Percentiles rank a stretch among this genome's conserved stretches.
phyloP scores from a whole-genome alignment of 92 coral and sea anemone species.

The Galaxea fascicularis region DNA sequence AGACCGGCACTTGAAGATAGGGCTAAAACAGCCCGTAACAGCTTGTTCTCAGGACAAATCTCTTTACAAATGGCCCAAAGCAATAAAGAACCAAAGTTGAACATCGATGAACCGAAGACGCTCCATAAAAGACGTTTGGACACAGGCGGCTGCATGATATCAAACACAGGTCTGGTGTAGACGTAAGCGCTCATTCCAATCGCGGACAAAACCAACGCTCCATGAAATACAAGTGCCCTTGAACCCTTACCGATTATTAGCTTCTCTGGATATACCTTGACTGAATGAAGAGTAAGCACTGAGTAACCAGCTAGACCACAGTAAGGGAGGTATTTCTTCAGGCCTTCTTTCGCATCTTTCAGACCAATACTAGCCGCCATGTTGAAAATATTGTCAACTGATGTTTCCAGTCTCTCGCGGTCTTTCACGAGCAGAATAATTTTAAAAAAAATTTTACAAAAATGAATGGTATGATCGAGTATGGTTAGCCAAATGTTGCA shows the following conservation, averaged over 20 bases:
- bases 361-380: constrained; percentile 47
- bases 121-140: constrained; percentile 88
- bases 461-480: too few relatives aligned
- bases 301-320: constrained; percentile 86
- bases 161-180: constrained; percentile 78
- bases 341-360: constrained; percentile 63
- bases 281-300: constrained; percentile 76
- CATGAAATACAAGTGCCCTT: constrained; percentile 76
- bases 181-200: constrained; percentile 83
- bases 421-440: too few relatives aligned
- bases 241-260: constrained; percentile 58
- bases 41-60: constrained; percentile 74
- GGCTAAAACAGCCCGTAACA: constrained; percentile 80
- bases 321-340: constrained; percentile 86
- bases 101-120: constrained; percentile 82
- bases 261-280: constrained; percentile 79
- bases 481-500: too few relatives aligned
- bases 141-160: constrained; percentile 71
- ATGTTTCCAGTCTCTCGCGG: constrained; percentile 20
- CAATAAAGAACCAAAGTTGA: constrained; percentile 92
- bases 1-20: constrained; percentile 78
- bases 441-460: too few relatives aligned
- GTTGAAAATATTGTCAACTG: not conserved
- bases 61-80: constrained; percentile 96
- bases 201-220: constrained; percentile 81